Evolutionary conservation across 2,888 invertebrate species (phyloP).

Genomic region (Tortricodes alternella): DNA sequence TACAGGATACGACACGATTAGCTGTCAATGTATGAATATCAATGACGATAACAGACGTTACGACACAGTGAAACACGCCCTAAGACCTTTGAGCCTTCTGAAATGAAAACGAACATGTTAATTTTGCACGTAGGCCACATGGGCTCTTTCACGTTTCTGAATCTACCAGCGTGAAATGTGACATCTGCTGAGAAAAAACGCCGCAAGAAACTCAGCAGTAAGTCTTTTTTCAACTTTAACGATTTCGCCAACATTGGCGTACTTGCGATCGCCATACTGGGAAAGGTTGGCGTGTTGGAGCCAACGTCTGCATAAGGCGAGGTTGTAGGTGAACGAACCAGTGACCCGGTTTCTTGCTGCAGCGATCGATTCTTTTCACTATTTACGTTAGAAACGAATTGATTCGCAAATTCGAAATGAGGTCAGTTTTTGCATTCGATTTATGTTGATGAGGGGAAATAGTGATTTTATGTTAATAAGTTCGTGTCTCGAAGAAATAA

Average conservation of each 20-base stretch:
- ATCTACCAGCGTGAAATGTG: too few species aligned
- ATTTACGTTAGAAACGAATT: constrained; percentile 22
- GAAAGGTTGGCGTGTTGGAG: constrained; percentile 9
- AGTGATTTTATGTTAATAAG: too few species aligned
- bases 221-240: neutral
- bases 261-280: neutral
- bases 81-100: too few species aligned
- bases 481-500: too few species aligned
- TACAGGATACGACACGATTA: too few species aligned
- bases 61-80: too few species aligned
- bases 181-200: too few species aligned
- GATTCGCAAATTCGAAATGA: constrained; percentile 15
- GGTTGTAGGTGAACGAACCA: constrained; percentile 25
- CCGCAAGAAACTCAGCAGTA: neutral
- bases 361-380: constrained; percentile 30
- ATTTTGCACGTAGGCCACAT: neutral
- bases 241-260: neutral
- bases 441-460: neutral
- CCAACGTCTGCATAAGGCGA: constrained; percentile 27
- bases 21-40: too few species aligned
- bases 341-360: constrained; percentile 30
- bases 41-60: too few species aligned
- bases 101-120: neutral
- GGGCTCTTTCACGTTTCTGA: too few species aligned
- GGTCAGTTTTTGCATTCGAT: constrained; percentile 5